Base-by-base conservation (phyloP, 2,888 invertebrate species). In the Resseliella maxima region DNA sequence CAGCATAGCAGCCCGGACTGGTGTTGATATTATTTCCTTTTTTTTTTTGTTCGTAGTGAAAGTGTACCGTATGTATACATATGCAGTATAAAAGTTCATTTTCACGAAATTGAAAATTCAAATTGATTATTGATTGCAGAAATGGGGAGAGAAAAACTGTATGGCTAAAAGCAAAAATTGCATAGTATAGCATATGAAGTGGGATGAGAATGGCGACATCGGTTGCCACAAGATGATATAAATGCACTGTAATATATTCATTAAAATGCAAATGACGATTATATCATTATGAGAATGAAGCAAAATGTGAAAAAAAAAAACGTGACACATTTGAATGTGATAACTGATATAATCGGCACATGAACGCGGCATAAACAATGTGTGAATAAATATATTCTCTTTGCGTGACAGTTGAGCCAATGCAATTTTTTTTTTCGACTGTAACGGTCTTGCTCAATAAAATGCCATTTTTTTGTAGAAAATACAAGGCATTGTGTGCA, bases 211-310 rank as follows among this genome's bases (percentile, higher is more conserved):
- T 8, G 31, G 18, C 21, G 5, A 18, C 5, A 12, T 5, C 18
- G 59, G 31, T 35, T 27, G 35, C 31, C 31, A 72, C 31, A 72
- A 72, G 72, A 83, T 83, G 38, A 24, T 83, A n/a, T 83, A 38
- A 38, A 38, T n/a, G 18, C 36, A 83, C 18, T 83, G 36, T 83
- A 38, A 83, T 38, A 83, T 83, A 83, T 83, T 83, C 83, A 83
- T 83, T 83, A 83, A 83, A 83, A 83, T 83, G 83, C 83, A 83
- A 83, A 83, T 83, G 83, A 38, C 38, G 83, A 83, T 83, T 38
- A 83, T 83, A 12, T 12, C 83, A 83, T 83, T 83, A 83, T n/a
- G 38, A 15, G 83, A 38, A 38, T 72, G 31, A 31, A n/a, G n/a
- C n/a, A n/a, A 5, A 59, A 24, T 59, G 8, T 2, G 12, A 59